Evolutionary conservation across 2,797 vertebrate species (phyloP), one percentile per base, ranked within the genome.

Genomic region (Hoplostethus mediterraneus): DNA sequence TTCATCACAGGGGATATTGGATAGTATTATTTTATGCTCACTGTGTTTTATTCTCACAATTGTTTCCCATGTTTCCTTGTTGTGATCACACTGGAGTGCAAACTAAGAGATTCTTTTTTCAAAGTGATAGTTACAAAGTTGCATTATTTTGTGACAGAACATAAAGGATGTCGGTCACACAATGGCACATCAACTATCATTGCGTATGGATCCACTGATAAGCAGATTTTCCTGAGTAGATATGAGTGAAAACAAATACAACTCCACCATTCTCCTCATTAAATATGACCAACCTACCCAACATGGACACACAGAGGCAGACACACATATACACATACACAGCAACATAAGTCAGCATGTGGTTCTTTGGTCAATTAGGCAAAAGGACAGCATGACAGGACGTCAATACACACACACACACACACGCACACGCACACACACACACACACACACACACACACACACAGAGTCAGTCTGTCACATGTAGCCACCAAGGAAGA

Each of bases 401-500:
- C 6, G 33, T 33, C 33, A 33, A 33, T 33, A 33, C 33, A 33
- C 21, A 21, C 21, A 1, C 33, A 33, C 33, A 12, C 12, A 14
- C 33, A 59, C 16, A 59, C 30, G 48, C 16, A 59, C 16, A 59
- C 30, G 48, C 16, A 51, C 47, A 51, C 25, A 36, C 17, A 40
- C 28, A 48, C 61, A 57, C 30, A 77, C 48, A 71, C 12, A 64
- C 44, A 57, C 56, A 66, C 33, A 75, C 38, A 67, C 8, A 54
- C 52, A 63, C 54, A 67, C 53, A 11, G 36, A 70, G 30, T 66
- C 53, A 33, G 55, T 81, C 67, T 77, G 77, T 87, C 81, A 87
- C 81, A 88, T 79, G 81, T 72, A 74, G 68, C 76, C 76, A 83
- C 72, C 49, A 68, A 66, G 80, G 25, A 77, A 80, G 71, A 77